Evolutionary conservation across 1,140 invertebrate species (phyloP), one percentile per base, ranked within the genome.

Genomic region (Apis florea): DNA sequence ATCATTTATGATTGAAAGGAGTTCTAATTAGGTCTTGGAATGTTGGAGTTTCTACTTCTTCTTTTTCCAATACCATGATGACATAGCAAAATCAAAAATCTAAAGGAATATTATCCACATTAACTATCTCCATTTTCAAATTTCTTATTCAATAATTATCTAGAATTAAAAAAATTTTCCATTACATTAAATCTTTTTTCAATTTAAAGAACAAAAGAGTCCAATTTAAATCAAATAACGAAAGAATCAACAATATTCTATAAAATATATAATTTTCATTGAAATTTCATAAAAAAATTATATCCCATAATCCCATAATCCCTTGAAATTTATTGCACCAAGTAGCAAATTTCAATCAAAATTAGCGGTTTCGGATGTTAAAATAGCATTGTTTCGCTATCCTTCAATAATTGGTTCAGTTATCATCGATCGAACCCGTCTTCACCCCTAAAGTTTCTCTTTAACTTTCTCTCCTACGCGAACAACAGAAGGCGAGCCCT

Each of bases 351-450:
- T n/a, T 31, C 64, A 19, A 2, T 58, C 26, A 63, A 69, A 74
- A 83, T 72, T 68, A 17, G 74, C 49, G 31, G 58, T 71, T 75
- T 80, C n/a, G 67, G 51, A 40, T 53, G 58, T 77, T 71, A 77
- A 9, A 59, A 4, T 21, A 31, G 31, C n/a, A 64, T 6, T 31
- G 15, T 53, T n/a, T 68, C 19, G 17, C 74, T 49, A 74, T 56
- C 64, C 26, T 51, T 70, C 64, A 9, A 80, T 79, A 82, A 85
- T 82, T 73, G 73, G 10, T 53, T 47, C 68, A 54, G 40, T 70
- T 85, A 84, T 73, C 79, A 82, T 77, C 19, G 78, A 84, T 85
- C 56, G 61, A 8, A n/a, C 49, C 17, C 47, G 24, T 61, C n/a
- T 63, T 17, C 51, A 53, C 13, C 53, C 6, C 19, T 49, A 4